Percentiles rank a stretch among this genome's conserved stretches.
These are phyloP conservation scores for Monodelphis domestica DNA, from an alignment of 2,797 vertebrate species.

Conservation along the genomic window DNA sequence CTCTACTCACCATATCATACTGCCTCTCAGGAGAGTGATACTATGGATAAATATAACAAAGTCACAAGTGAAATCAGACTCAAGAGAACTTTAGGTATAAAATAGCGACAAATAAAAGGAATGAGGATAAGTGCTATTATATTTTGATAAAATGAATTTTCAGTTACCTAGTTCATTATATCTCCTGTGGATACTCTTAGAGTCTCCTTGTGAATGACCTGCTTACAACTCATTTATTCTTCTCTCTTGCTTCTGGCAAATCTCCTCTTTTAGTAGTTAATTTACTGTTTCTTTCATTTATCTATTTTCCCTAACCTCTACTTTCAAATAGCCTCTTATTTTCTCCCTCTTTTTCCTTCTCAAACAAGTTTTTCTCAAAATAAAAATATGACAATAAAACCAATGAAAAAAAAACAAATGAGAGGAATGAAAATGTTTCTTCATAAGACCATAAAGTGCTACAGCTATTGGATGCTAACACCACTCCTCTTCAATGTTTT, in stretches of 20 bases:
- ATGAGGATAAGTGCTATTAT: neutral
- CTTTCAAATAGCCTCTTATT: neutral
- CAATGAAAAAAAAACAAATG: neutral
- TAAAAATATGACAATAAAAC: neutral
- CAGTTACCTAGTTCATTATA: neutral
- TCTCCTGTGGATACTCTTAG: neutral
- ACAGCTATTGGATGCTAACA: neutral
- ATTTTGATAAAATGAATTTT: neutral
- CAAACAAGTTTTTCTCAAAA: neutral
- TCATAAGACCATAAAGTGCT: neutral
- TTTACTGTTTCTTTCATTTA: neutral
- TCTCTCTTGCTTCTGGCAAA: neutral
- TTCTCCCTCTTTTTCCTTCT: neutral
- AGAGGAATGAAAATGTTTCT: neutral
- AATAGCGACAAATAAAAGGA: neutral
- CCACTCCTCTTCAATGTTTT: neutral
- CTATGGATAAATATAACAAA: neutral
- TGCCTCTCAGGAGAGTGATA: neutral
- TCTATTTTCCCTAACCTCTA: neutral
- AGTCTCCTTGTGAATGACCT: neutral
- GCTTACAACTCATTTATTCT: neutral
- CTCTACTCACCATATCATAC: neutral
- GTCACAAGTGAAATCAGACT: neutral
- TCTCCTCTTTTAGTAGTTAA: neutral
- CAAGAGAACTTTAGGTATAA: neutral